phyloP scores from a whole-genome alignment of 1,140 invertebrate genomes.

The Triops cancriformis region DNA sequence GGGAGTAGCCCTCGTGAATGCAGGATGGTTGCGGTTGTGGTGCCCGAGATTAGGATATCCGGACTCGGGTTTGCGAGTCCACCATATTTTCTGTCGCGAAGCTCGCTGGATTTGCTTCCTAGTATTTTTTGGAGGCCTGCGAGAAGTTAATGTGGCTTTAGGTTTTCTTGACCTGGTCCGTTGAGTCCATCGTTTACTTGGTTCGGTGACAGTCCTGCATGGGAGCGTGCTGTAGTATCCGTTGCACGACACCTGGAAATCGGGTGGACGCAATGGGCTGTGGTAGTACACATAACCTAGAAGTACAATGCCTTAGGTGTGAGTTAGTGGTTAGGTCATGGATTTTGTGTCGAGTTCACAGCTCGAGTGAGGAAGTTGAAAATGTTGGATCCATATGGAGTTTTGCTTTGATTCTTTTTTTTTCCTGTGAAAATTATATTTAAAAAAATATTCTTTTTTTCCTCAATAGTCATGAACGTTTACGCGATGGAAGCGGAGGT shows the following conservation, averaged over 20 bases:
- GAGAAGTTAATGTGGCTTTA: too few relatives aligned
- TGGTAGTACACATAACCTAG: neutral
- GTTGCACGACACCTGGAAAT: neutral
- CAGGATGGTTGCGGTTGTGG: neutral
- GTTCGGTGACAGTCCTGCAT: neutral
- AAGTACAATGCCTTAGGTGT: slow-evolving; percentile 2
- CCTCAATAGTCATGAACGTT: slow-evolving; percentile 49
- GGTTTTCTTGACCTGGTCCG: too few relatives aligned
- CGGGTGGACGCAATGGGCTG: slow-evolving; percentile 39
- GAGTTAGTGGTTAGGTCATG: slow-evolving; percentile 1
- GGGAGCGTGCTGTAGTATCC: neutral
- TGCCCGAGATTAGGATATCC: neutral
- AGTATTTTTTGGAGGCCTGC: too few relatives aligned
- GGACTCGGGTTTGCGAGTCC: neutral
- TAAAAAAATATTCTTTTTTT: slow-evolving; percentile 38
- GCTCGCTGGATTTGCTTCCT: neutral
- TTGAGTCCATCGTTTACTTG: neutral
- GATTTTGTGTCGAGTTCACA: neutral
- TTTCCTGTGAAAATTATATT: neutral
- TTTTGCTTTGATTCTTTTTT: neutral
- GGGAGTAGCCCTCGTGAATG: neutral
- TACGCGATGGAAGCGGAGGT: slow-evolving; percentile 49
- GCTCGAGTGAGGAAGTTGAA: slow-evolving; percentile 37
- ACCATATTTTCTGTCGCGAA: neutral
- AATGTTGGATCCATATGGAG: neutral